Base-by-base conservation (phyloP, 1,140 invertebrate genomes). In the Asbolus verrucosus region DNA sequence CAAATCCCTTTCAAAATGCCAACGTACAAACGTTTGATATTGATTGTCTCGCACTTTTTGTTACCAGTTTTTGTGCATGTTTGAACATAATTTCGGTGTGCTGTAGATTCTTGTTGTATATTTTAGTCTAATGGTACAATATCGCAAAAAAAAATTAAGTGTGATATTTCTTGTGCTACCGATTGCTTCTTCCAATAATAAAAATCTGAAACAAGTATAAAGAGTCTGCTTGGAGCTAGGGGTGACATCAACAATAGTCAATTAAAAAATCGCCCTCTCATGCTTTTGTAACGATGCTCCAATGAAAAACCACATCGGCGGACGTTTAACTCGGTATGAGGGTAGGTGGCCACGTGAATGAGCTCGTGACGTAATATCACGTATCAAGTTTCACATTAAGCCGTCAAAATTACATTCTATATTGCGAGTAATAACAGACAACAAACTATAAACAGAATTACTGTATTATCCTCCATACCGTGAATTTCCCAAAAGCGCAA, bases 231-330 rank as follows among this genome's bases (percentile, higher is more conserved):
- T 27, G 24, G 24, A 8, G 24, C 8, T 39, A 19, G 9, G 65
- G 43, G 27, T 43, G 24, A 67, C 36, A 67, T 67, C 43, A 33
- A 67, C 65, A 67, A 67, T 67, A 59, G 43, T 67, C 65, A 67
- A 67, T 67, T 67, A 67, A 67, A 67, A 67, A 54, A 67, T 67
- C 43, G 65, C 65, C 65, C 65, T 43, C 65, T 67, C 43, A 66
- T 66, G 39, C 63, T 15, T 43, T 66, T 66, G 43, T 66, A 43
- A 66, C 50, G 36, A 50, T 66, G 14, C 30, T 50, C 6, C 33
- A 46, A 65, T 62, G 60, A 41, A 62, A 62, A 62, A 38, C 21
- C 46, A 19, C 39, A 11, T 9, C 6, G 27, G 33, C 16, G 63
- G 63, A 21, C 15, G 36, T 19, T 43, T 46, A 63, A 63, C 39